phyloP scores from a whole-genome alignment of 2,888 invertebrate genomes.

The Parapristionchus giblindavisi region DNA sequence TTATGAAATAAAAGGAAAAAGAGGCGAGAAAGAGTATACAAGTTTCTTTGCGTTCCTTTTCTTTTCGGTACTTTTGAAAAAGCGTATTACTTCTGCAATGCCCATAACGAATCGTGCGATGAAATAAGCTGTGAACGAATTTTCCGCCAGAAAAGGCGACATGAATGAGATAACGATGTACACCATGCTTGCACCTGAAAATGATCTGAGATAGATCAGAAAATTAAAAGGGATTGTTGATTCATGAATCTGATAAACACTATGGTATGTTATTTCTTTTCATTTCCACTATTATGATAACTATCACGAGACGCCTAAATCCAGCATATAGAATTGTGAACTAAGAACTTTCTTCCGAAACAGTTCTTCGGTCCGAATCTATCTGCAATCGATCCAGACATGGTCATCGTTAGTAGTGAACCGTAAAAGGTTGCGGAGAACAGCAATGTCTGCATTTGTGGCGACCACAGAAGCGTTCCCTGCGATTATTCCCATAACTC shows the following conservation, averaged over 20 bases:
- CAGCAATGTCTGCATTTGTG: constrained; percentile 53
- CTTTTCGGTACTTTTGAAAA: too few species aligned
- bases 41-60: too few species aligned
- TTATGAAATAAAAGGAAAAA: too few species aligned
- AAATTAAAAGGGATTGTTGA: too few species aligned
- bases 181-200: constrained; percentile 44
- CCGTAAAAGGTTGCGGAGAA: constrained; percentile 62
- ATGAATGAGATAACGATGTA: constrained; percentile 46
- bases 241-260: too few species aligned
- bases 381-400: constrained; percentile 58
- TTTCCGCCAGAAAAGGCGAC: constrained; percentile 50
- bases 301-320: too few species aligned
- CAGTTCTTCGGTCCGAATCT: constrained; percentile 56
- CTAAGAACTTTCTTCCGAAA: constrained; percentile 41
- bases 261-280: too few species aligned
- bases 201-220: too few species aligned
- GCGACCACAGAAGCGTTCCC: constrained; percentile 56
- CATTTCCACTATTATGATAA: too few species aligned
- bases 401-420: constrained; percentile 50
- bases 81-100: constrained; percentile 54
- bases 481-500: constrained; percentile 36
- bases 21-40: too few species aligned
- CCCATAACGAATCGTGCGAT: constrained; percentile 55
- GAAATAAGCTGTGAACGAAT: constrained; percentile 49
- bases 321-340: too few species aligned